Conservation (phyloP, 2,888 invertebrate genomes). For the Miltochrista miniata region DNA sequence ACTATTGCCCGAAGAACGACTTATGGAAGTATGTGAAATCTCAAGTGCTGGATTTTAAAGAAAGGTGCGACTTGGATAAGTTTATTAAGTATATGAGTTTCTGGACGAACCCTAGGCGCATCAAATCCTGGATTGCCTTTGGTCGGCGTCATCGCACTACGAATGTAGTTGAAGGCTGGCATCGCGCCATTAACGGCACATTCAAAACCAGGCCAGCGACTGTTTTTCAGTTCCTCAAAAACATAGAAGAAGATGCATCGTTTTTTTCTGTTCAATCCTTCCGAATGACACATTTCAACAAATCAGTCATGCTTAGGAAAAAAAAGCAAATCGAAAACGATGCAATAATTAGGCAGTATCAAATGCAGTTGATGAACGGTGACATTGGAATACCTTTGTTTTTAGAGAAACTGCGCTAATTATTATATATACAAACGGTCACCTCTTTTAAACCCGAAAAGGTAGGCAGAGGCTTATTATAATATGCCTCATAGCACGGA, state of each 20-base stretch:
- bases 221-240: not conserved
- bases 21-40: conserved; percentile 8
- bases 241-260: not conserved
- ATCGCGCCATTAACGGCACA: not conserved
- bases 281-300: too few species aligned
- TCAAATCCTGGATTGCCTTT: not conserved
- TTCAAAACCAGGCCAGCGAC: not conserved
- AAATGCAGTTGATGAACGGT: not conserved
- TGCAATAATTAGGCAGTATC: not conserved
- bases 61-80: conserved; percentile 8
- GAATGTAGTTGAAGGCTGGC: not conserved
- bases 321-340: not conserved
- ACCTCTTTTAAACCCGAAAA: too few species aligned
- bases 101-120: conserved; percentile 2
- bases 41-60: not conserved
- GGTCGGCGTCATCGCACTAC: not conserved
- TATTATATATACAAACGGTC: not conserved
- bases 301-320: not conserved
- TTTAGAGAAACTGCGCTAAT: conserved; percentile 2
- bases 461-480: too few species aligned
- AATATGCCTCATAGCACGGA: too few species aligned
- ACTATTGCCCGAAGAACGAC: conserved; percentile 10
- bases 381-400: not conserved
- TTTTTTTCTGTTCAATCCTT: not conserved
- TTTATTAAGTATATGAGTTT: conserved; percentile 12